Percentiles rank a stretch among this genome's conserved stretches.
These are phyloP conservation scores for Nudaria mundana DNA, from an alignment of 2,888 invertebrate species.

Conservation along the genomic window DNA sequence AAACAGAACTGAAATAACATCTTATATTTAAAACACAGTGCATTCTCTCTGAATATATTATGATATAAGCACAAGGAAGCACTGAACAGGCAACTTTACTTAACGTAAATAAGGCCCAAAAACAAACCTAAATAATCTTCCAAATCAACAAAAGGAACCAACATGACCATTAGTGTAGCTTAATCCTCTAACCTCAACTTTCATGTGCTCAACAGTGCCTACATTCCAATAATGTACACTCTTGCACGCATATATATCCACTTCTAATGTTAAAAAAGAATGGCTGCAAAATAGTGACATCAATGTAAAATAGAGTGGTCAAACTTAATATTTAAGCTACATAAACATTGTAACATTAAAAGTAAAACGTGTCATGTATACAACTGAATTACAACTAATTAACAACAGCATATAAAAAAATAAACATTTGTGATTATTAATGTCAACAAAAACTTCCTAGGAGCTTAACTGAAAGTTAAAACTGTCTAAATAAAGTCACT, in stretches of 20 bases:
- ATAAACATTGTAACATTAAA: no score
- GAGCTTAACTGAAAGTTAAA: slow-evolving; percentile 28
- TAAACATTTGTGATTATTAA: slow-evolving; percentile 1
- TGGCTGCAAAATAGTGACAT: no score
- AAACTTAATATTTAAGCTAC: no score
- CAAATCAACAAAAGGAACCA: not conserved
- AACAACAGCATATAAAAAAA: no score
- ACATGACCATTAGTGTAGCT: no score
- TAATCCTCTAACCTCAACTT: no score
- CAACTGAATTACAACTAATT: no score
- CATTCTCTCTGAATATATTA: slow-evolving; percentile 73
- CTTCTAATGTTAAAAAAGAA: no score
- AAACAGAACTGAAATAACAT: slow-evolving; percentile 4
- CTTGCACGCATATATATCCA: no score
- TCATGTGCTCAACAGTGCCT: no score
- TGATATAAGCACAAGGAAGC: slow-evolving; percentile 73
- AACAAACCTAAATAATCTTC: not conserved
- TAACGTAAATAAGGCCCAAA: slow-evolving; percentile 48
- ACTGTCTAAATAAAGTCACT: slow-evolving; percentile 1
- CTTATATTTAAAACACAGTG: slow-evolving; percentile 26
- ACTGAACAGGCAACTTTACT: slow-evolving; percentile 55
- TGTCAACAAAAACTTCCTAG: slow-evolving; percentile 22
- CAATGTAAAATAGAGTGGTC: no score
- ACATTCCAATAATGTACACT: no score
- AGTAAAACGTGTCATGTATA: not conserved